phyloP scores from a whole-genome alignment of 1,140 invertebrate species.

The Caerostris darwini region DNA sequence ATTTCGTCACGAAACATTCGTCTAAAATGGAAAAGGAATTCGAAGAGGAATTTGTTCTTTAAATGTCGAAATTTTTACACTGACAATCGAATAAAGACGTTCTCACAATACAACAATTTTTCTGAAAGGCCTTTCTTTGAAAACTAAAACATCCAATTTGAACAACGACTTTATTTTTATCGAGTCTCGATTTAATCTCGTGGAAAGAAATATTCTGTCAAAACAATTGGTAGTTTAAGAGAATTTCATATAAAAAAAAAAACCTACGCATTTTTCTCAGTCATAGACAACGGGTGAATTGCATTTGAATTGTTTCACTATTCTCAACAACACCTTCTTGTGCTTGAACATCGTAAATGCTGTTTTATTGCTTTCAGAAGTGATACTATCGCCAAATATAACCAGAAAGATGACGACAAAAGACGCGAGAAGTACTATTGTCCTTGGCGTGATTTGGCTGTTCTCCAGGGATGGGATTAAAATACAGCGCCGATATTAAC shows the following conservation, averaged over 20 bases:
- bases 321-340: background rate
- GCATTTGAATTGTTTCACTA: conserved; percentile 12
- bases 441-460: conserved; percentile 49
- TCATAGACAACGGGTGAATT: background rate
- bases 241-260: background rate
- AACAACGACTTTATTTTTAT: background rate
- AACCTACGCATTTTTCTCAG: background rate
- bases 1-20: too few species aligned
- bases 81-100: too few species aligned
- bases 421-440: conserved; percentile 24
- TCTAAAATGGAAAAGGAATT: too few species aligned
- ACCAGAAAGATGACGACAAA: conserved; percentile 12
- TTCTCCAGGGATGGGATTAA: conserved; percentile 37
- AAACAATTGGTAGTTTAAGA: background rate
- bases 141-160: background rate
- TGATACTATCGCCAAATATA: conserved; percentile 42
- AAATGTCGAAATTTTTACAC: too few species aligned
- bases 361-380: conserved; percentile 18
- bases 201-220: background rate
- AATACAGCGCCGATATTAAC: conserved; percentile 47
- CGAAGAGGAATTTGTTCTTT: too few species aligned
- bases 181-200: background rate
- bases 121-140: background rate
- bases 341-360: conserved; percentile 35
- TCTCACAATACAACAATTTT: too few species aligned